Base-by-base conservation (phyloP, 2,113 vertebrate species). In the Austrofundulus limnaeus region DNA sequence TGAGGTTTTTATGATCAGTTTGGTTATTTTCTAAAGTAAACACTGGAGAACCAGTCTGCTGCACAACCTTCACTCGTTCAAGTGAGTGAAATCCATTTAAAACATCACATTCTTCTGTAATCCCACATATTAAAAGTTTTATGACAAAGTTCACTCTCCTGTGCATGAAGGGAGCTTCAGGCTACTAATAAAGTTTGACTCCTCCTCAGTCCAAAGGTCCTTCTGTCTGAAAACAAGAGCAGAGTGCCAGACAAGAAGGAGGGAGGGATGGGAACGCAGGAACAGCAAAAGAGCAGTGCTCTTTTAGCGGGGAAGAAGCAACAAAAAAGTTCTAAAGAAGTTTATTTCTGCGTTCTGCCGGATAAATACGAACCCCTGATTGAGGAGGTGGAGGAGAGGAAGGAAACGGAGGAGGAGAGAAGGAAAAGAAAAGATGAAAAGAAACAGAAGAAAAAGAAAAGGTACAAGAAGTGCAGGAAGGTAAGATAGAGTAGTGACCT, bases 191-290 rank as follows among this genome's bases (percentile, higher is more conserved):
- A 66, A 73, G 51, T 75, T 17, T 41, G 77, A 72, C 70, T 80
- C 82, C 95, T 94, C 91, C 80, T 67, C 15, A 5, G 13, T 85
- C 70, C 81, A 82, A 87, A 88, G 87, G 80, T 95, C 92, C 78
- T 94, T 90, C 78, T 89, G 91, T 11, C 92, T 59, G 92, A 92
- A 0, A 72, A 87, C 68, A 66, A 21, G 25, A 28, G 37, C 2
- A 20, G 23, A 23, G 20, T 5, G 11, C 1, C 21, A 21, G 38
- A 61, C 6, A 14, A 53, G 51, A 50, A 45, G 15, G 2, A 48
- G 47, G 8, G 2, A 59, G 50, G 37, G 4, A 85, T 79, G 84
- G 80, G 55, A 82, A 57, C 28, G 2, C 28, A 70, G 48, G 65
- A 66, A 19, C 21, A 56, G 39, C 21, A 74, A 42, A 41, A 71